These are phyloP conservation scores for Oxycera nigricornis DNA, from an alignment of 2,888 invertebrate species.

Conservation along the genomic window DNA sequence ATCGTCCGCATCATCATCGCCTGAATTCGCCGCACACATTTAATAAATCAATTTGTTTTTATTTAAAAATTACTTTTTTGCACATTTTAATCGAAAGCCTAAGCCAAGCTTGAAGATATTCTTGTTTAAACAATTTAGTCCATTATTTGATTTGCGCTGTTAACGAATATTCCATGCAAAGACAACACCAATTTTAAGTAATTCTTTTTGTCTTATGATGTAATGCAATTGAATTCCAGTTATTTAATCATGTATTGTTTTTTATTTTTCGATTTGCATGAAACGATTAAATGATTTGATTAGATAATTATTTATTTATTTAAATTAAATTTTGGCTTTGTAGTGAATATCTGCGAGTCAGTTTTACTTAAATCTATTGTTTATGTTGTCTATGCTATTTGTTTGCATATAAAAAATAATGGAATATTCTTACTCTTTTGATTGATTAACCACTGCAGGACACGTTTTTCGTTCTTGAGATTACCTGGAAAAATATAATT, in stretches of 20 bases:
- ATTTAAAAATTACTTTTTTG: slow-evolving; percentile 51
- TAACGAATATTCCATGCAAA: slow-evolving; percentile 42
- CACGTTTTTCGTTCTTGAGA: slow-evolving; percentile 93
- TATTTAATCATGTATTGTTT: no score
- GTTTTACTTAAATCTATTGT: no score
- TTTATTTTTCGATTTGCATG: slow-evolving; percentile 11
- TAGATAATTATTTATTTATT: slow-evolving; percentile 20
- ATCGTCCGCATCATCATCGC: slow-evolving; percentile 65
- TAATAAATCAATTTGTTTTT: slow-evolving; percentile 38
- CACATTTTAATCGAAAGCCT: slow-evolving; percentile 49
- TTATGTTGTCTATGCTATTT: no score
- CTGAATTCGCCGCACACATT: slow-evolving; percentile 56
- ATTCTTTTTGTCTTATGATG: slow-evolving; percentile 7
- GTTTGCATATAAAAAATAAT: slow-evolving; percentile 52
- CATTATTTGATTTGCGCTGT: neutral
- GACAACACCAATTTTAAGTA: slow-evolving; percentile 42
- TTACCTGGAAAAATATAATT: slow-evolving; percentile 73
- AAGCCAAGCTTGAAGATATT: slow-evolving; percentile 48
- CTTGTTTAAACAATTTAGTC: neutral
- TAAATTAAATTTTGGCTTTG: slow-evolving; percentile 26
- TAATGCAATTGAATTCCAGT: neutral
- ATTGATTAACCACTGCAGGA: slow-evolving; percentile 94
- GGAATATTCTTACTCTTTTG: slow-evolving; percentile 91
- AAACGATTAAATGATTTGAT: slow-evolving; percentile 9
- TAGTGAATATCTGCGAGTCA: neutral